Base-by-base conservation (phyloP, 2,113 vertebrate genomes). In the Telmatochromis sp. region DNA sequence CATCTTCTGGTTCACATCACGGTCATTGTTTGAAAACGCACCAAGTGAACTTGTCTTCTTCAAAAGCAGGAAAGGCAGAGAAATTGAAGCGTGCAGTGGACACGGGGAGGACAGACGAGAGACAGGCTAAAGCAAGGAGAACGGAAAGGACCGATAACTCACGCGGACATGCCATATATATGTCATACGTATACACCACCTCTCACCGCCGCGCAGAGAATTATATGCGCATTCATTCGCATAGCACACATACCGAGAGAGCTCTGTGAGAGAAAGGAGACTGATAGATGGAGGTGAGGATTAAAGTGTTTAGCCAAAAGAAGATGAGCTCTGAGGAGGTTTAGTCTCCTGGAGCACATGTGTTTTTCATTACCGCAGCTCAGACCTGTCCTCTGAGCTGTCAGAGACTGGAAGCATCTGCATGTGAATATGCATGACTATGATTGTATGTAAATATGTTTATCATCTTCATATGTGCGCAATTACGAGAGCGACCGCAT, bases 281-380 rank as follows among this genome's bases (percentile, higher is more conserved):
- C 88, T 84, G 91, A 93, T 88, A 68, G 89, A 92, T 92, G 68
- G 87, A 91, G 89, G 86, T 75, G 89, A 89, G 83, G 90, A 93
- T 93, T 87, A 92, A 90, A 83, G 83, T 78, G 90, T 89, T 95
- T 86, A 75, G 89, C 87, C 93, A 91, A 84, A 79, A 86, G 90
- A 94, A 95, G 95, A 96, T 93, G 90, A 95, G 88, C 81, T 83
- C 80, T 80, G 92, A 93, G 80, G 87, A 91, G 91, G 80, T 88
- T 88, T 35, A 88, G 88, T 94, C 90, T 93, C 78, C 50, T 50
- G 83, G 85, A 93, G 85, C 88, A 91, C 96, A 96, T 83, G 13
- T 96, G 96, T 54, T 95, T 94, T 90, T 93, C 84, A 92, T 97
- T 96, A 95, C 51, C 45, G 9, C 37, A 82, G 82, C 88, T 92